Base-by-base conservation (phyloP, 1,140 invertebrate genomes). In the Ruditapes philippinarum region DNA sequence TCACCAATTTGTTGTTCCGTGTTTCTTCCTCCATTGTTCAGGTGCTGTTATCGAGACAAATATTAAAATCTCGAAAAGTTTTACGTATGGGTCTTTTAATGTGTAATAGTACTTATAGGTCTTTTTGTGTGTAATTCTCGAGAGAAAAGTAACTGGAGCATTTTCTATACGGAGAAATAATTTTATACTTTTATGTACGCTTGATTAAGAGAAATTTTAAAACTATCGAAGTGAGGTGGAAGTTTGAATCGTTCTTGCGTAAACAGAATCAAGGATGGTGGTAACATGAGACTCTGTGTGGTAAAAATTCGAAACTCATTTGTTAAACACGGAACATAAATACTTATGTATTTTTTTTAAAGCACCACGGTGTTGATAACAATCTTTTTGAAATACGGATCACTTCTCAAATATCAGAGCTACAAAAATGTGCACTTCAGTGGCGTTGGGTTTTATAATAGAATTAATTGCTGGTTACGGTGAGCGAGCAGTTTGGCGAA, bases 251-350 rank as follows among this genome's bases (percentile, higher is more conserved):
- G 12, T 76, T 49, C 3, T 31, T 38, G 25, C 28, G 19, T 4
- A 78, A 54, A 65, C 17, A 25, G 19, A 42, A 36, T 40, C 42
- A 11, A 57, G 54, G 79, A 81, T 28, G 33, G 11, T 2, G 40
- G 79, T 40, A 81, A 81, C 65, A 19, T 40, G 31, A 81, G 54
- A 11, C 22, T 36, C 7, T 7, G 5, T 80, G 28, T 25, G 25
- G 33, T 40, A 33, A 78, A 42, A 54, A n/a, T 81, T 81, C 25
- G 33, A 65, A 81, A 81, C 33, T 62, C 31, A 62, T 40, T 65
- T 40, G 36, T 81, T 40, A 33, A n/a, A 65, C 45, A 40, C 79
- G 79, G 79, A 81, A 81, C 79, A 57, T 81, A 81, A 81, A 81
- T 65, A 62, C 36, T 54, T 78, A 36, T 17, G 45, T 28, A 49